Conservation (phyloP, 2,113 vertebrate species). For the Vidua macroura region DNA sequence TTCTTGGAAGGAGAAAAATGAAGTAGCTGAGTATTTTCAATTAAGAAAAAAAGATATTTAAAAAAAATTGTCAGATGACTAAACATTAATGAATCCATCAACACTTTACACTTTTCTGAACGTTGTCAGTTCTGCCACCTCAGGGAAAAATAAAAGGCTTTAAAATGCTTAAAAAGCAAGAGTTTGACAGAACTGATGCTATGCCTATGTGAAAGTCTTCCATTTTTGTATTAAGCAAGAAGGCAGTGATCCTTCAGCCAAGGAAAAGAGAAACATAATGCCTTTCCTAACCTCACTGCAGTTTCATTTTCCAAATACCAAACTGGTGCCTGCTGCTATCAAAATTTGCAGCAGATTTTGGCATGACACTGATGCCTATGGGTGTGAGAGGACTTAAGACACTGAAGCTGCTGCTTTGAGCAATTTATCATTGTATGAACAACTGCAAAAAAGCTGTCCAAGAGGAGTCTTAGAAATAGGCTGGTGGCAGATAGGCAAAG, state of each 20-base stretch:
- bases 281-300: neutral
- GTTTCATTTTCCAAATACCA: neutral
- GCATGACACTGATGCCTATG: neutral
- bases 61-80: neutral
- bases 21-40: neutral
- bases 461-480: neutral
- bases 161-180: neutral
- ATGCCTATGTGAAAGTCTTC: neutral
- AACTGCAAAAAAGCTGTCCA: neutral
- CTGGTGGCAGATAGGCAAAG: neutral
- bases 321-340: neutral
- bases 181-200: neutral
- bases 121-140: neutral
- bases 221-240: neutral
- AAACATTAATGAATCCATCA: constrained; percentile 4
- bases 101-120: neutral
- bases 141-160: neutral
- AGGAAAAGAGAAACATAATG: neutral
- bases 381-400: neutral
- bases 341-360: neutral
- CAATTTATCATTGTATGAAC: neutral
- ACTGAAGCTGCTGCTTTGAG: neutral
- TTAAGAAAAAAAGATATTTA: neutral
- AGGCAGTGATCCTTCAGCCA: neutral
- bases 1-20: constrained; percentile 17